Percentiles rank a stretch among this genome's conserved stretches.
phyloP scores from a whole-genome alignment of 1,140 invertebrate genomes.

The Fragariocoptes setiger region DNA sequence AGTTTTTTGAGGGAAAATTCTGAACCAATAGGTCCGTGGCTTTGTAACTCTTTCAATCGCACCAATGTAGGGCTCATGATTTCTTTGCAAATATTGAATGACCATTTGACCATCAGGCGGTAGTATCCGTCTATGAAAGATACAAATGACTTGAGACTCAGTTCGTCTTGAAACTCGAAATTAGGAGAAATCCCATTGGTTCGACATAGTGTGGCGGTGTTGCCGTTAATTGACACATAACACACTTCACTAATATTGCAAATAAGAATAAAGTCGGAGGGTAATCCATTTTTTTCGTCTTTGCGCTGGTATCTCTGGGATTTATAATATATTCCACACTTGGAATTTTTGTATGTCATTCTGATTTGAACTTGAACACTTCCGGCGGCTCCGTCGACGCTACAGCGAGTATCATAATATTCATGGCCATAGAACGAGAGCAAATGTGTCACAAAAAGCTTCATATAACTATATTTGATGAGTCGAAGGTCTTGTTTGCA shows the following conservation, averaged over 20 bases:
- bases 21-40: conserved; percentile 50
- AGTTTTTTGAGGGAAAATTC: conserved; percentile 48
- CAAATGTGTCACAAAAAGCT: no score
- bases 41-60: conserved; percentile 34
- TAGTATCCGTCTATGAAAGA: conserved; percentile 57
- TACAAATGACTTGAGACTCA: conserved; percentile 33
- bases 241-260: conserved; percentile 49
- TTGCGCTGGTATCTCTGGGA: conserved; percentile 5
- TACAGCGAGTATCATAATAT: no score
- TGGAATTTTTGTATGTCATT: not conserved
- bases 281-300: conserved; percentile 11
- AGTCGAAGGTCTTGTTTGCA: no score
- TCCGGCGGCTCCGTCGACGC: no score
- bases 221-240: conserved; percentile 33
- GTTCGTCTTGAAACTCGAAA: conserved; percentile 28
- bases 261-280: conserved; percentile 27
- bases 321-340: not conserved
- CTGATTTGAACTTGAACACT: not conserved
- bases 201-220: conserved; percentile 29
- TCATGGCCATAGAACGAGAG: no score
- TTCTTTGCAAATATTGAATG: conserved; percentile 49
- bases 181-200: conserved; percentile 35
- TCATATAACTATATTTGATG: no score
- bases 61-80: conserved; percentile 37
- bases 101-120: conserved; percentile 53